Conservation (phyloP, 1,140 invertebrate genomes). For the Papilio machaon region DNA sequence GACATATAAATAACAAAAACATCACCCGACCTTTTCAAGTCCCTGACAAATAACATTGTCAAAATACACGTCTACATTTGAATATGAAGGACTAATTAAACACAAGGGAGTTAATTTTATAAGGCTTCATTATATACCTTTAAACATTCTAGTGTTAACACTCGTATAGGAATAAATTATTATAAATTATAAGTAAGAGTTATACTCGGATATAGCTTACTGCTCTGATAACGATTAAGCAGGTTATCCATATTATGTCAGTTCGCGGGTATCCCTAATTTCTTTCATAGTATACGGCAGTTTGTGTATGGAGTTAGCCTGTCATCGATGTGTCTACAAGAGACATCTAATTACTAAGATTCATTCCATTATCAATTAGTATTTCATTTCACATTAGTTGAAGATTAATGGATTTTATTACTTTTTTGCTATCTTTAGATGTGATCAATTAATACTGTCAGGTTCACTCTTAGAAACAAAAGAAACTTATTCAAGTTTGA, state of each 20-base stretch:
- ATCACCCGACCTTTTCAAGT: background rate
- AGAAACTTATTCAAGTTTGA: background rate
- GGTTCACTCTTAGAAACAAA: background rate
- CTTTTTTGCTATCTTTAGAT: background rate
- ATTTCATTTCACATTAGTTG: background rate
- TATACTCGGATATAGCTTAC: too few species aligned
- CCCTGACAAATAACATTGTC: background rate
- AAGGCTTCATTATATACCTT: background rate
- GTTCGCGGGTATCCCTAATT: too few species aligned
- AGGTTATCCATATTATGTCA: too few species aligned
- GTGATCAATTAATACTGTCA: background rate
- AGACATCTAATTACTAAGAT: background rate
- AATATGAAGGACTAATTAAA: conserved; percentile 3
- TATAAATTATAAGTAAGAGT: background rate
- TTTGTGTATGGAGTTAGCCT: too few species aligned
- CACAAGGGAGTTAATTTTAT: conserved; percentile 1
- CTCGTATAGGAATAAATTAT: background rate
- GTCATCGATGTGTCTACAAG: background rate
- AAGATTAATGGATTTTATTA: background rate
- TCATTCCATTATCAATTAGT: background rate
- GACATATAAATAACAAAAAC: background rate
- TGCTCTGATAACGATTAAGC: background rate
- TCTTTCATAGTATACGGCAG: too few species aligned
- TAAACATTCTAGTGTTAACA: background rate
- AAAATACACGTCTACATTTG: conserved; percentile 11